Evolutionary conservation across 2,888 invertebrate species (phyloP).

Genomic region (Drosophila incognita): DNA sequence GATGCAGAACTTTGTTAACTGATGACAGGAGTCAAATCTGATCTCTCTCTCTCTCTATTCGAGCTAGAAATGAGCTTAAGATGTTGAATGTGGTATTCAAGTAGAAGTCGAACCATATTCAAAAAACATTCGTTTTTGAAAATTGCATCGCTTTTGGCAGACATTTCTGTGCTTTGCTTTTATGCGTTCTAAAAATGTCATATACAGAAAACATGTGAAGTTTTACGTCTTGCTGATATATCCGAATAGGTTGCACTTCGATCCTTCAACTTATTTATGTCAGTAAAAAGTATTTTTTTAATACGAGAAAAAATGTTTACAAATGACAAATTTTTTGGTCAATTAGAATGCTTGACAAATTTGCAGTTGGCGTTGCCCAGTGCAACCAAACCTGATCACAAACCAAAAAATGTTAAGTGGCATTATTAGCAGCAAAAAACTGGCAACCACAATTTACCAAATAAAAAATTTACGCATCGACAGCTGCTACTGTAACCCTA

Average conservation of each 20-base stretch:
- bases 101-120: background rate
- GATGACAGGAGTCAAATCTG: background rate
- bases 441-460: slow-evolving; percentile 23
- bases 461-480: slow-evolving; percentile 11
- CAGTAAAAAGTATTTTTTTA: background rate
- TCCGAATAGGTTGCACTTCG: no score
- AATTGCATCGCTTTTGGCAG: background rate
- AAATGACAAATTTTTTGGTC: background rate
- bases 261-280: background rate
- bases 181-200: background rate
- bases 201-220: background rate
- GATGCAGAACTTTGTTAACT: background rate
- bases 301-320: no score
- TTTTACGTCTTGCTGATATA: background rate
- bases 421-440: slow-evolving; percentile 9
- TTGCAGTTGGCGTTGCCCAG: background rate
- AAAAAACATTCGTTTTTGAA: background rate
- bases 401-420: slow-evolving; percentile 20
- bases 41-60: background rate
- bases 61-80: background rate
- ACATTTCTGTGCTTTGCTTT: background rate
- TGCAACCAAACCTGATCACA: background rate
- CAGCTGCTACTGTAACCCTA: slow-evolving; percentile 5
- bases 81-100: background rate
- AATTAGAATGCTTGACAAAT: background rate